Conservation (phyloP, 2,797 vertebrate genomes). For the Craterocephalus amniculus region DNA sequence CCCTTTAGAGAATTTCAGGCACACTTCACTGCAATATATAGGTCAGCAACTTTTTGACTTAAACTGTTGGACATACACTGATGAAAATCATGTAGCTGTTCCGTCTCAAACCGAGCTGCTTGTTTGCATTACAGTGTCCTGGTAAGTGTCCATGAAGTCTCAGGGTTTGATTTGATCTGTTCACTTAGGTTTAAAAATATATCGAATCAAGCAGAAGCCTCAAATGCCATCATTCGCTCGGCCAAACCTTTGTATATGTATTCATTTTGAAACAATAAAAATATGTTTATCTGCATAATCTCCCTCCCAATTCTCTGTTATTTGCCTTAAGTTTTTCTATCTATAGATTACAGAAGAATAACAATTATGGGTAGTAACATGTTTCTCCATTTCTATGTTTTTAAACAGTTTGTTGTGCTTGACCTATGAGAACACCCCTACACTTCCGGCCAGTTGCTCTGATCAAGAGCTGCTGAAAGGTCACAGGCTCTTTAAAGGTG, state of each 20-base stretch:
- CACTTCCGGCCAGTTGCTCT: conserved; percentile 17
- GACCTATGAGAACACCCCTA: background rate
- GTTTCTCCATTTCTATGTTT: too few species aligned
- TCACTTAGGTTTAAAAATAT: background rate
- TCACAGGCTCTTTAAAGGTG: conserved; percentile 63
- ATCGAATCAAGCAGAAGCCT: background rate
- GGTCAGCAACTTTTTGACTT: too few species aligned
- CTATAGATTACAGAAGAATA: background rate
- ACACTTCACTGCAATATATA: too few species aligned
- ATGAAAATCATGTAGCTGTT: too few species aligned
- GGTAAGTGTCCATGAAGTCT: too few species aligned
- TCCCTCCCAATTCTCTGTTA: background rate
- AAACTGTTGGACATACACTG: too few species aligned
- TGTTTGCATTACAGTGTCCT: too few species aligned
- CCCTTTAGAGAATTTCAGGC: too few species aligned
- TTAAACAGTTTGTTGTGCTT: background rate
- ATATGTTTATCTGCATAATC: too few species aligned
- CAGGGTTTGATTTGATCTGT: too few species aligned
- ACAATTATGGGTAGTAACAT: background rate
- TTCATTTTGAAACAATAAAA: background rate
- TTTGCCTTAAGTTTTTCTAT: background rate
- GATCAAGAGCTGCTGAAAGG: conserved; percentile 53
- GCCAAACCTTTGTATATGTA: background rate
- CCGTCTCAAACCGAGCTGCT: too few species aligned
- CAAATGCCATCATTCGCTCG: background rate